Evolutionary conservation across 1,140 invertebrate genomes (phyloP).

Genomic region (Bombus vancouverensis): DNA sequence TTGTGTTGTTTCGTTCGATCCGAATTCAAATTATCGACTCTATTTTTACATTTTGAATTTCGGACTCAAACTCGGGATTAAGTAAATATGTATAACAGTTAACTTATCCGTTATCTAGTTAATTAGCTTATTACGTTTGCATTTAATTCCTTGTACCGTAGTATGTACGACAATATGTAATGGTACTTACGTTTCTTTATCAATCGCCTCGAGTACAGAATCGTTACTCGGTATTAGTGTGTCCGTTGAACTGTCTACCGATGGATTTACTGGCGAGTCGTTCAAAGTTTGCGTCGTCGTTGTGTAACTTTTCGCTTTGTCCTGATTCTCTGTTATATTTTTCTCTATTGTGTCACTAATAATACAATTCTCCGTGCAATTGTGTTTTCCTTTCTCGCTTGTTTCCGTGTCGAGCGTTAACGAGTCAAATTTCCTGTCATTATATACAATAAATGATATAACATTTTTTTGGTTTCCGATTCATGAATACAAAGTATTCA

Average conservation of each 20-base stretch:
- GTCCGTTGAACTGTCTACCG: slow-evolving; percentile 82
- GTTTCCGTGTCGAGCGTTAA: slow-evolving; percentile 74
- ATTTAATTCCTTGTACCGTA: neutral
- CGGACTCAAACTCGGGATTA: neutral
- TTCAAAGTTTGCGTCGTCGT: slow-evolving; percentile 69
- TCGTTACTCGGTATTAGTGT: slow-evolving; percentile 80
- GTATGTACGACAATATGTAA: neutral
- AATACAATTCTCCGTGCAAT: slow-evolving; percentile 59
- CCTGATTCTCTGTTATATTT: slow-evolving; percentile 61
- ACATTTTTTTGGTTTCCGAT: neutral
- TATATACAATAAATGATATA: neutral
- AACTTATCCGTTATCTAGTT: neutral
- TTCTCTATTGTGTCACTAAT: slow-evolving; percentile 50
- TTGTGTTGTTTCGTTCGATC: neutral
- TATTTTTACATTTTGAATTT: neutral
- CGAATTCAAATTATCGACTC: neutral
- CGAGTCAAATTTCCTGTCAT: slow-evolving; percentile 79
- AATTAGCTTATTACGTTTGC: neutral
- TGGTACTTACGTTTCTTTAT: slow-evolving; percentile 75
- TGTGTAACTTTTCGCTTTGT: slow-evolving; percentile 64
- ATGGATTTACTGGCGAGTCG: slow-evolving; percentile 76
- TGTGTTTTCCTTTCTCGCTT: slow-evolving; percentile 67
- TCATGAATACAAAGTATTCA: neutral
- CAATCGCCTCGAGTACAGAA: slow-evolving; percentile 61
- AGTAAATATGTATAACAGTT: neutral